Evolutionary conservation across 2,888 invertebrate genomes (phyloP).

Genomic region (Xestia rhomboidea): DNA sequence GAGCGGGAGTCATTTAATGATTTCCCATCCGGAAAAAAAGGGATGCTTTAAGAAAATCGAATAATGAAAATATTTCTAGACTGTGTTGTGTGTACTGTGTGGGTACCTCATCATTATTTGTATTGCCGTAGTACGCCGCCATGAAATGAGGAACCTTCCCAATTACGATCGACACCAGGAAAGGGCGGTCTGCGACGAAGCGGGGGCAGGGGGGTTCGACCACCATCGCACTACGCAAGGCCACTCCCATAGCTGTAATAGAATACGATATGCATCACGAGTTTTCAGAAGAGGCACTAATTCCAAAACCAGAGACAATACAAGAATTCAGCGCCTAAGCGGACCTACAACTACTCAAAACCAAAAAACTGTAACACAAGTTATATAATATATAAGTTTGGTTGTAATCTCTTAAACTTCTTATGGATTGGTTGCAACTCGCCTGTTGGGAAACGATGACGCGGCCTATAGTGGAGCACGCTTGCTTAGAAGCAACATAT

Average conservation of each 20-base stretch:
- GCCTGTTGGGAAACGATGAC: too few relatives aligned
- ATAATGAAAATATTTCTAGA: too few relatives aligned
- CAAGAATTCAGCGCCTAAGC: background rate
- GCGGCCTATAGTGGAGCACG: too few relatives aligned
- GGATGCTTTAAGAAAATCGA: too few relatives aligned
- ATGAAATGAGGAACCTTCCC: conserved; percentile 68
- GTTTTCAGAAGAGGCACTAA: background rate
- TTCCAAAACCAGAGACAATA: background rate
- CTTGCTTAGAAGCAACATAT: too few relatives aligned
- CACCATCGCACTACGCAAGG: conserved; percentile 19
- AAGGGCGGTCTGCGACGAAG: conserved; percentile 66
- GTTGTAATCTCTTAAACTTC: too few relatives aligned
- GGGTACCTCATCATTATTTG: background rate
- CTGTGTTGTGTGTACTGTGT: too few relatives aligned
- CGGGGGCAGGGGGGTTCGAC: conserved; percentile 65
- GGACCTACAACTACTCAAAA: background rate
- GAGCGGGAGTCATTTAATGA: too few relatives aligned
- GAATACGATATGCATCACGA: conserved; percentile 19
- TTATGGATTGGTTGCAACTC: too few relatives aligned
- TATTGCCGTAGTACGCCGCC: conserved; percentile 69
- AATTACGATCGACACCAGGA: conserved; percentile 33
- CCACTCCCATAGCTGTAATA: conserved; percentile 44
- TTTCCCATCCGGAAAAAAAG: too few relatives aligned
- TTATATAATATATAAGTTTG: too few relatives aligned
- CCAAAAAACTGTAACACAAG: background rate